These are phyloP conservation scores for Orgyia antiqua DNA, from an alignment of 2,888 invertebrate genomes.

Conservation along the genomic window DNA sequence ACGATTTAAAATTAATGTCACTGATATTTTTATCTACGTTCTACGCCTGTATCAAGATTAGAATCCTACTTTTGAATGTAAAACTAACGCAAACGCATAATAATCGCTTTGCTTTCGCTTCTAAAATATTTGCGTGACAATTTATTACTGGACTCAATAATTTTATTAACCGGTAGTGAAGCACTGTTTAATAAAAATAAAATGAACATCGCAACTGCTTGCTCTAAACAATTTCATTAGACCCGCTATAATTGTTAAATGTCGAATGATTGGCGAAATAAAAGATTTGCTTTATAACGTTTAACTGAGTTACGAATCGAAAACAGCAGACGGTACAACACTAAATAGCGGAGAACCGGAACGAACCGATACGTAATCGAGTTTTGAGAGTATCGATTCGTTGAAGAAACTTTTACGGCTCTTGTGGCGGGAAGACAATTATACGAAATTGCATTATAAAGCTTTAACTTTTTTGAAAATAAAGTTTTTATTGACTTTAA, in stretches of 20 bases:
- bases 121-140: too few species aligned
- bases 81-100: too few species aligned
- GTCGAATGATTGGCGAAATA: conserved; percentile 30
- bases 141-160: too few species aligned
- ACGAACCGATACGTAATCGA: conserved; percentile 35
- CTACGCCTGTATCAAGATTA: too few species aligned
- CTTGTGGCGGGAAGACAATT: conserved; percentile 27
- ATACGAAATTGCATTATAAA: conserved; percentile 19
- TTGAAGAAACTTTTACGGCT: conserved; percentile 28
- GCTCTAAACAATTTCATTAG: conserved; percentile 28
- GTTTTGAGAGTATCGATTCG: conserved; percentile 30
- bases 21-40: too few species aligned
- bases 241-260: conserved; percentile 22
- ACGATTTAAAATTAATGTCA: too few species aligned
- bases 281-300: conserved; percentile 31
- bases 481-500: conserved; percentile 7
- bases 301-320: conserved; percentile 40
- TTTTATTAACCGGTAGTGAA: too few species aligned
- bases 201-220: conserved; percentile 18
- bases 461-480: conserved; percentile 6
- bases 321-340: conserved; percentile 33
- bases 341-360: conserved; percentile 31
- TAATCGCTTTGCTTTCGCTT: too few species aligned
- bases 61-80: too few species aligned
- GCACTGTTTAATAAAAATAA: conserved; percentile 13